Conservation (phyloP, 2,113 vertebrate species). For the Sylvietta virens region DNA sequence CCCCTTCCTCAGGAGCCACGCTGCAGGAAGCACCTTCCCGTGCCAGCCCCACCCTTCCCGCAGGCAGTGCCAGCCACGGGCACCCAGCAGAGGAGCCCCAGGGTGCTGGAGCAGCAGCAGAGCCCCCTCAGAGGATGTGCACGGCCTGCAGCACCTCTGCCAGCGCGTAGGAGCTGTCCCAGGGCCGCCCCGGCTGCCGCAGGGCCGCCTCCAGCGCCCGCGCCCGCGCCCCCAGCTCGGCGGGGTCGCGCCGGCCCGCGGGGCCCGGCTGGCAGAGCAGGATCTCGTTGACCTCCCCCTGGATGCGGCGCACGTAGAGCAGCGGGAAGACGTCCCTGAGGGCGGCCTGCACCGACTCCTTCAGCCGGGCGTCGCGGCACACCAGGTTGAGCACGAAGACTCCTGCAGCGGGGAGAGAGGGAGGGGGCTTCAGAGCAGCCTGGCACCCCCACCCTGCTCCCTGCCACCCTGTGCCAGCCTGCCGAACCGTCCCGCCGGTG, state of each 20-base stretch:
- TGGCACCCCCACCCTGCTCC: fast-evolving
- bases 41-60: neutral
- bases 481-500: fast-evolving
- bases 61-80: neutral
- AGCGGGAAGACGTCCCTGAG: conserved; percentile 78
- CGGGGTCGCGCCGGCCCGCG: neutral
- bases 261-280: conserved; percentile 73
- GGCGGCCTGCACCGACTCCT: conserved; percentile 76
- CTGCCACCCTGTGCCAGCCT: neutral
- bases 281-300: conserved; percentile 91
- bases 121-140: conserved; percentile 72
- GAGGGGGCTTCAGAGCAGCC: neutral
- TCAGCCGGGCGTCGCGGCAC: conserved; percentile 82
- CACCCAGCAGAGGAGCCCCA: fast-evolving
- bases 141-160: conserved; percentile 82
- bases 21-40: fast-evolving
- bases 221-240: conserved; percentile 70
- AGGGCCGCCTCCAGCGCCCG: conserved; percentile 77
- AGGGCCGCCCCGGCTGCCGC: conserved; percentile 48
- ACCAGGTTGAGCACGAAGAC: conserved; percentile 93
- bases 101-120: neutral
- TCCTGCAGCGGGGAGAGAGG: conserved; percentile 65
- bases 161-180: conserved; percentile 76
- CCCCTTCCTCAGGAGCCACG: fast-evolving
- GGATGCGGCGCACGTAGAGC: conserved; percentile 78